These are phyloP conservation scores for Spongia lamella DNA, from an alignment of 37 sponge, comb jelly and placozoan genomes.

Conservation along the genomic window DNA sequence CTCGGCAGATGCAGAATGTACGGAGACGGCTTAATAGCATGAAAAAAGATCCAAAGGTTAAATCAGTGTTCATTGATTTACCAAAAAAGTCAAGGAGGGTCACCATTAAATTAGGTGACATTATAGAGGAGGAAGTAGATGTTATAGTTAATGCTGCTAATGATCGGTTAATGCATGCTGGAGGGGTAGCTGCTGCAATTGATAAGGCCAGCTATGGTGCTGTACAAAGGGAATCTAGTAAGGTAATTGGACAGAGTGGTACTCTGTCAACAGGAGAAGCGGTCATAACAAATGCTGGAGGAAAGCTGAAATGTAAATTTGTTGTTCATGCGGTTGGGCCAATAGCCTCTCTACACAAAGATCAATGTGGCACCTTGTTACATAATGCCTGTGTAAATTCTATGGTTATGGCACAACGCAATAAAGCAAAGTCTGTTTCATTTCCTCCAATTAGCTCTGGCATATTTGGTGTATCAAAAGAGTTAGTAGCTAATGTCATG, in stretches of 20 bases:
- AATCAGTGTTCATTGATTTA: too few species aligned
- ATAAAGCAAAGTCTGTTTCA: conserved; percentile 44
- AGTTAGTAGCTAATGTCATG: conserved; percentile 26
- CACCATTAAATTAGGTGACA: conserved; percentile 56
- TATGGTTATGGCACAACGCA: conserved; percentile 25
- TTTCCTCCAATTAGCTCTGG: conserved; percentile 77
- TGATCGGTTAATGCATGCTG: conserved; percentile 41
- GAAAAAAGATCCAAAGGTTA: too few species aligned
- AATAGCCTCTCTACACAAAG: not conserved
- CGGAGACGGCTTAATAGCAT: too few species aligned
- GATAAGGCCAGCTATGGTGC: conserved; percentile 43
- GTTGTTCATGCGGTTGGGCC: conserved; percentile 81
- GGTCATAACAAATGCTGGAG: conserved; percentile 52
- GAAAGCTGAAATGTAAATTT: conserved; percentile 41
- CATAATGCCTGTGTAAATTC: conserved; percentile 19
- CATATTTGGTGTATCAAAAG: conserved; percentile 53
- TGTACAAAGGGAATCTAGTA: conserved; percentile 37
- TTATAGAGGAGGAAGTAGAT: conserved; percentile 55
- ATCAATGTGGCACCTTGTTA: conserved; percentile 18
- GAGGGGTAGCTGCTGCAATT: conserved; percentile 72
- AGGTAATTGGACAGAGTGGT: conserved; percentile 8
- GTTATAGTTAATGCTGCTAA: conserved; percentile 81
- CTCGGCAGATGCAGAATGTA: too few species aligned
- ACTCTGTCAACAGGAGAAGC: conserved; percentile 44
- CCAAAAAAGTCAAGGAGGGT: conserved; percentile 6